These are phyloP conservation scores for Neogobius melanostomus DNA, from an alignment of 2,113 vertebrate genomes.

Conservation along the genomic window DNA sequence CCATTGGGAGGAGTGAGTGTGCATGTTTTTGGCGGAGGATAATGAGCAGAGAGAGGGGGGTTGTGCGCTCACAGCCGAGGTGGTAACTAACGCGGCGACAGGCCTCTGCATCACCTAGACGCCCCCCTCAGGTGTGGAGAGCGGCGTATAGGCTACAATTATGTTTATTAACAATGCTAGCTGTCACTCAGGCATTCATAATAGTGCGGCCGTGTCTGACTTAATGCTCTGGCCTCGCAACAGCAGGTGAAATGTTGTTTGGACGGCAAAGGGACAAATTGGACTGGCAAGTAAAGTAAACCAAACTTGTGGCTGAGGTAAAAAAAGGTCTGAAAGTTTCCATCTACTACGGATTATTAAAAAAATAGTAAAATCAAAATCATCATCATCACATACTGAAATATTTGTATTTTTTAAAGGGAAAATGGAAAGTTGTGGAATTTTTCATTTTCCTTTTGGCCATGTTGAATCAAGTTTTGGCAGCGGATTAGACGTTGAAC, in stretches of 20 bases:
- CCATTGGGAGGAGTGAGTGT: constrained; percentile 17
- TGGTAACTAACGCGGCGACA: constrained; percentile 56
- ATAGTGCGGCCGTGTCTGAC: constrained; percentile 22
- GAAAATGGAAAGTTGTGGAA: too few species aligned
- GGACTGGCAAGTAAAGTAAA: constrained; percentile 3
- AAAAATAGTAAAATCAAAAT: neutral
- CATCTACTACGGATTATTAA: neutral
- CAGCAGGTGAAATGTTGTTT: constrained; percentile 8
- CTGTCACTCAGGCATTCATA: constrained; percentile 52
- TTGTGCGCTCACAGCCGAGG: constrained; percentile 44
- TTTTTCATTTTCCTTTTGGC: too few species aligned
- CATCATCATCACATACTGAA: too few species aligned
- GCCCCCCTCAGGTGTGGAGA: constrained; percentile 34
- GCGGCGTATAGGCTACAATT: constrained; percentile 46
- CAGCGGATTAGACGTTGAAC: too few species aligned
- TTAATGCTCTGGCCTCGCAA: constrained; percentile 22
- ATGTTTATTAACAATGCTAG: constrained; percentile 48
- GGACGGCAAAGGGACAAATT: neutral
- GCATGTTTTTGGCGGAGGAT: constrained; percentile 23
- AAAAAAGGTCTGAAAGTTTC: neutral
- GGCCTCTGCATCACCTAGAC: constrained; percentile 54
- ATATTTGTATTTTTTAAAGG: too few species aligned
- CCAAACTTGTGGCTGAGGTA: neutral
- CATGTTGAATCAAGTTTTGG: too few species aligned
- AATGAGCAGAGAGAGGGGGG: constrained; percentile 51